A percentile compares a stretch with the other conserved stretches of the same genome.
These are phyloP conservation scores for Pachypanchax playfairii DNA, from an alignment of 2,113 vertebrate genomes.

Conservation along the genomic window DNA sequence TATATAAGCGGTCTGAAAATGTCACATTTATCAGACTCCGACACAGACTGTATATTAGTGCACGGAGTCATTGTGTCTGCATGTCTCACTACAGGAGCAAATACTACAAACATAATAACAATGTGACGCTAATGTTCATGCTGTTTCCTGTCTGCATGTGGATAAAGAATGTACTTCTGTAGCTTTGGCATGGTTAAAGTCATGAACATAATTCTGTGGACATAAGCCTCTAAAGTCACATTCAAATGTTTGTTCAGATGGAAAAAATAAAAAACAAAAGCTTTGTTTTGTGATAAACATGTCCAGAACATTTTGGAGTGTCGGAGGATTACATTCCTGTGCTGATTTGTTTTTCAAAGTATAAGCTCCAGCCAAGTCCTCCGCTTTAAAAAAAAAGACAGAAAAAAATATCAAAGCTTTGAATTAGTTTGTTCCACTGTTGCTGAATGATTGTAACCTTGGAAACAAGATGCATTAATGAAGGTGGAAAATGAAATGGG, in stretches of 20 bases:
- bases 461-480: constrained; percentile 77
- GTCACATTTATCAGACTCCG: constrained; percentile 44
- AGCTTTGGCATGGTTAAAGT: constrained; percentile 44
- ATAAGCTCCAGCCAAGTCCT: constrained; percentile 53
- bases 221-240: constrained; percentile 59
- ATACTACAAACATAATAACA: constrained; percentile 52
- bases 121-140: constrained; percentile 47
- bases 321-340: constrained; percentile 55
- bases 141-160: constrained; percentile 29
- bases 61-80: constrained; percentile 80
- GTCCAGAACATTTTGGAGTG: constrained; percentile 55
- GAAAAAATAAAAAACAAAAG: constrained; percentile 31
- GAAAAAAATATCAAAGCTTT: constrained; percentile 58
- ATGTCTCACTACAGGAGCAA: constrained; percentile 60
- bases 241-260: constrained; percentile 57
- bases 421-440: constrained; percentile 66
- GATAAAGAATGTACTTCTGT: constrained; percentile 21
- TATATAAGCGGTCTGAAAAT: constrained; percentile 54
- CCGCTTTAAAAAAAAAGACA: constrained; percentile 34
- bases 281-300: constrained; percentile 67
- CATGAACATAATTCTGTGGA: constrained; percentile 33
- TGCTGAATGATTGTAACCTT: constrained; percentile 76
- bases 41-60: constrained; percentile 35
- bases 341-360: constrained; percentile 55
- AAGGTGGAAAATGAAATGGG: constrained; percentile 78